Conservation (phyloP, 2,888 invertebrate genomes). For the Graphium colonna region DNA sequence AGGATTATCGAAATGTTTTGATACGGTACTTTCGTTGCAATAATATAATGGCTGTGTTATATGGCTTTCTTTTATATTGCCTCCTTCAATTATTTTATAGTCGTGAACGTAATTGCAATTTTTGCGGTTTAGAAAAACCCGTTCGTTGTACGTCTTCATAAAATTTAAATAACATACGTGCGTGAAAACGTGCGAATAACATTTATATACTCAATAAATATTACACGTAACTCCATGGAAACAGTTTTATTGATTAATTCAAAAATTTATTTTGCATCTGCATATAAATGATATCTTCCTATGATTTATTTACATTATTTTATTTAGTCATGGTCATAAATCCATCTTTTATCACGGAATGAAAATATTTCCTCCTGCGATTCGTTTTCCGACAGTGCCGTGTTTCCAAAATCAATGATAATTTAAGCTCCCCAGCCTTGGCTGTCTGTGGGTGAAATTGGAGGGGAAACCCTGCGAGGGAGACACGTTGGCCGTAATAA, state of each 20-base stretch:
- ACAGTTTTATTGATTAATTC: no score
- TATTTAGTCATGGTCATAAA: no score
- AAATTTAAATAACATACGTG: no score
- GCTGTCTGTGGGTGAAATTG: conserved; percentile 30
- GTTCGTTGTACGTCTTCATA: no score
- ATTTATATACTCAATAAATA: no score
- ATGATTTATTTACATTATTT: no score
- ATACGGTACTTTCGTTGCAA: conserved; percentile 14
- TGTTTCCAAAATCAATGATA: conserved; percentile 31
- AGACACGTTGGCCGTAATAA: conserved; percentile 54
- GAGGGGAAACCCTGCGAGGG: conserved; percentile 48
- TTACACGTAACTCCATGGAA: no score
- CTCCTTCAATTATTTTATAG: background rate
- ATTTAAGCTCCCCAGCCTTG: conserved; percentile 47
- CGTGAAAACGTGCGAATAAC: no score
- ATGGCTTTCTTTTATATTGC: background rate
- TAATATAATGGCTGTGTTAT: background rate
- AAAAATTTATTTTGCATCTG: no score
- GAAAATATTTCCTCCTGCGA: no score
- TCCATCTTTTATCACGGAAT: no score
- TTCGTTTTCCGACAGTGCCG: background rate
- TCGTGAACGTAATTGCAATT: background rate
- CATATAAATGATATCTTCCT: no score
- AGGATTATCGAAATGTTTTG: conserved; percentile 16
- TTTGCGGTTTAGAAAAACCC: background rate